A percentile compares a stretch with the other conserved stretches of the same genome.
These are phyloP conservation scores for Carabus problematicus DNA, from an alignment of 2,888 invertebrate genomes.

Conservation along the genomic window DNA sequence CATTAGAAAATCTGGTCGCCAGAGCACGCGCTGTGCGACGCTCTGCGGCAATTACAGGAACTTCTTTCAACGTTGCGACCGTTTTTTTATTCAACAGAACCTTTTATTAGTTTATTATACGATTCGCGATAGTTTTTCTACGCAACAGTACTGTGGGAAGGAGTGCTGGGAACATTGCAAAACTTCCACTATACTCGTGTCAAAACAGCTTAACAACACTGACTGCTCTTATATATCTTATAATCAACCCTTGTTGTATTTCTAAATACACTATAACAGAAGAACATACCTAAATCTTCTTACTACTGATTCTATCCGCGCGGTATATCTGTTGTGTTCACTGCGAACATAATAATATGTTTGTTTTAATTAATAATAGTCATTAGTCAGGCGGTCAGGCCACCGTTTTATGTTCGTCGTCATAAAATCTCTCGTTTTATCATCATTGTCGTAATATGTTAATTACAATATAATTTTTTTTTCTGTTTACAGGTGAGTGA, in stretches of 20 bases:
- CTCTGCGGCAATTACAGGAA: constrained; percentile 25
- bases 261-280: too few relatives aligned
- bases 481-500: constrained; percentile 31
- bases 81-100: constrained; percentile 26
- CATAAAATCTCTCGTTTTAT: constrained; percentile 26
- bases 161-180: neutral
- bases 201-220: too few relatives aligned
- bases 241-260: too few relatives aligned
- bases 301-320: too few relatives aligned
- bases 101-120: constrained; percentile 34
- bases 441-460: constrained; percentile 30
- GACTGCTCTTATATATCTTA: too few relatives aligned
- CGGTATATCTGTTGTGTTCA: too few relatives aligned
- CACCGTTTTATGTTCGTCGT: constrained; percentile 25
- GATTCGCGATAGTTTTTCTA: constrained; percentile 10
- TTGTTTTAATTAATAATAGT: constrained; percentile 34
- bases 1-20: constrained; percentile 17
- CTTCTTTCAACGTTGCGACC: constrained; percentile 6
- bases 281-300: too few relatives aligned
- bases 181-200: too few relatives aligned
- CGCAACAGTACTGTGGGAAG: constrained; percentile 5
- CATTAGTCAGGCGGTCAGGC: constrained; percentile 11
- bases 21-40: constrained; percentile 15
- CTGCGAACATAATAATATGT: constrained; percentile 21
- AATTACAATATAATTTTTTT: constrained; percentile 18